These are phyloP conservation scores for Aphaenogaster rudis DNA, from an alignment of 1,140 invertebrate genomes.

Conservation along the genomic window DNA sequence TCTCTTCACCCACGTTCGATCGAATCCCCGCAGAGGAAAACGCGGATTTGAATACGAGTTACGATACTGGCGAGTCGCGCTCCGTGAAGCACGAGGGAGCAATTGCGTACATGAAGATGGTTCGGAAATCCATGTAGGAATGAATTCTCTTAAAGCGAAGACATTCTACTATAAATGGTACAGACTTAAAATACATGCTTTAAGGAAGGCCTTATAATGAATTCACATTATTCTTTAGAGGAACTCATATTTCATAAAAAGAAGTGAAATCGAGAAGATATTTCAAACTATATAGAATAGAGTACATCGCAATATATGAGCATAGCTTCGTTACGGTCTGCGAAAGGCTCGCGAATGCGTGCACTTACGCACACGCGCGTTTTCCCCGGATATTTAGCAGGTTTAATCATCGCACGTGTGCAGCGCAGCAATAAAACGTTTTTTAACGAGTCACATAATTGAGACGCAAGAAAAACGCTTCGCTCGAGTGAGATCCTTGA, in stretches of 20 bases:
- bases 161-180: neutral
- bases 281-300: neutral
- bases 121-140: neutral
- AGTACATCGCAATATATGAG: conserved; percentile 1
- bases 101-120: neutral
- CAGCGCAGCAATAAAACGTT: conserved; percentile 19
- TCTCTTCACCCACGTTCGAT: conserved; percentile 68
- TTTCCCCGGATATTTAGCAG: conserved; percentile 14
- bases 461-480: conserved; percentile 37
- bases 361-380: neutral
- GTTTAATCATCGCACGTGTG: conserved; percentile 37
- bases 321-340: neutral
- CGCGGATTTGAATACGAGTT: conserved; percentile 56
- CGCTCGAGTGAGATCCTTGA: neutral
- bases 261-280: neutral
- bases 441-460: conserved; percentile 33
- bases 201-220: neutral
- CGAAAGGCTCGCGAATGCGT: neutral
- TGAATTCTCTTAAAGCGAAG: neutral
- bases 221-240: neutral
- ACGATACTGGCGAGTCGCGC: conserved; percentile 6
- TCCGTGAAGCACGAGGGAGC: conserved; percentile 32
- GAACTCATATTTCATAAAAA: neutral
- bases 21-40: conserved; percentile 58
- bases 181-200: neutral